Percentiles rank a stretch among this genome's conserved stretches.
Conservation (phyloP, 2,797 vertebrate species). For the Sitta carolinensis region DNA sequence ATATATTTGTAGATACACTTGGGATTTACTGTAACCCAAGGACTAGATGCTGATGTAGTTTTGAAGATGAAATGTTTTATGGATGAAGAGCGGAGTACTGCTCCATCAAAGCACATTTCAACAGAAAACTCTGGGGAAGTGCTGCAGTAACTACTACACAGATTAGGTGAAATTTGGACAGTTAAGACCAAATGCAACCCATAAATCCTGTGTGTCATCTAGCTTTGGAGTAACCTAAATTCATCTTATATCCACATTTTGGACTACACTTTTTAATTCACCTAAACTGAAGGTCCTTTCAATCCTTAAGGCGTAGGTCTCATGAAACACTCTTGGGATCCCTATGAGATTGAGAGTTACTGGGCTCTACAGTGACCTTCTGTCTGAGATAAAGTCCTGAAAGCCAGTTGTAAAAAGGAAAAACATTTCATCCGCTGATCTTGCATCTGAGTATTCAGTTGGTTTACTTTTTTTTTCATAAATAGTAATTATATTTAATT, state of each 20-base stretch:
- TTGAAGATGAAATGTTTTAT: conserved; percentile 28
- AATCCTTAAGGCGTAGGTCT: not conserved
- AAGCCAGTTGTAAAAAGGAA: not conserved
- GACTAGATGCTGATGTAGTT: not conserved
- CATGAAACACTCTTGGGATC: not conserved
- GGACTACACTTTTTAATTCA: not conserved
- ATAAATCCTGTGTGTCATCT: not conserved
- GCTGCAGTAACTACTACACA: not conserved
- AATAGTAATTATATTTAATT: not conserved
- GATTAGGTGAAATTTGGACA: not conserved
- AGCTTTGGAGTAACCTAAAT: not conserved
- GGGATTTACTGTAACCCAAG: not conserved
- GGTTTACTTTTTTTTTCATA: not conserved
- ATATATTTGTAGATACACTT: not conserved
- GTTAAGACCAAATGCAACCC: not conserved
- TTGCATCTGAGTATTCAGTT: not conserved
- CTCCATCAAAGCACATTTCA: not conserved
- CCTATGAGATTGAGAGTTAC: not conserved
- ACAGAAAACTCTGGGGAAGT: not conserved
- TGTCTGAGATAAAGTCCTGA: not conserved
- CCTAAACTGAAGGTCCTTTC: not conserved
- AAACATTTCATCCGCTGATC: not conserved
- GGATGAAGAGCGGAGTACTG: not conserved
- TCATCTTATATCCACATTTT: not conserved
- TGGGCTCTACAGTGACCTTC: not conserved